Evolutionary conservation across 2,113 vertebrate species (phyloP), one percentile per base, ranked within the genome.

Genomic region (Telmatochromis brachygnathus): DNA sequence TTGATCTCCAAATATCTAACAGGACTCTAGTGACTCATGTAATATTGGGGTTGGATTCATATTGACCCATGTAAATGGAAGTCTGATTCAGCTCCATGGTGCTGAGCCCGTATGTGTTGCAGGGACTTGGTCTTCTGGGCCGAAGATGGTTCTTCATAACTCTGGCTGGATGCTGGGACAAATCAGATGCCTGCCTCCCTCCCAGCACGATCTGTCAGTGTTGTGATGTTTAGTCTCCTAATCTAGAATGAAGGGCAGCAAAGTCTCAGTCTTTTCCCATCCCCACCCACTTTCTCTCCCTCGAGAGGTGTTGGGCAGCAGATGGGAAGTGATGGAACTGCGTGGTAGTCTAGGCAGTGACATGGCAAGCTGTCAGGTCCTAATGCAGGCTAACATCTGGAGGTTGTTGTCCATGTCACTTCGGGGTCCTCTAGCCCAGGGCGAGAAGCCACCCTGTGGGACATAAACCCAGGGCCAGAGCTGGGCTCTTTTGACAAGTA

Each of bases 361-460:
- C 95, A 96, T 93, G 95, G 96, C 95, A 95, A 42, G 84, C 93
- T 93, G 94, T 94, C 95, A 92, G 91, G 79, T 91, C 86, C 93
- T 96, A 96, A 96, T 97, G 96, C 91, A 96, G 92, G 17, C 65
- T 12, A 96, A 96, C 96, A 97, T 97, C 96, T 97, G 96, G 95
- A 96, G 91, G 89, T 91, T 90, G 94, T 93, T 94, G 92, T 77
- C 81, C 86, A 73, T 39, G 82, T 92, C 93, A 88, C 89, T 93
- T 86, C 82, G 30, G 83, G 85, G 91, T 84, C 90, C 81, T 94
- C 45, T 93, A 85, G 95, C 95, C 94, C 2, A 33, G 86, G 93
- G 95, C 93, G 86, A 89, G 26, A 26, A 60, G 79, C 89, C 79
- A 39, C 87, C 89, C 89, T 56, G 86, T 60, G 93, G 90, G 93